Evolutionary conservation across 2,797 vertebrate species (phyloP), one percentile per base, ranked within the genome.

Genomic region (Pangasius sanitwongsei): DNA sequence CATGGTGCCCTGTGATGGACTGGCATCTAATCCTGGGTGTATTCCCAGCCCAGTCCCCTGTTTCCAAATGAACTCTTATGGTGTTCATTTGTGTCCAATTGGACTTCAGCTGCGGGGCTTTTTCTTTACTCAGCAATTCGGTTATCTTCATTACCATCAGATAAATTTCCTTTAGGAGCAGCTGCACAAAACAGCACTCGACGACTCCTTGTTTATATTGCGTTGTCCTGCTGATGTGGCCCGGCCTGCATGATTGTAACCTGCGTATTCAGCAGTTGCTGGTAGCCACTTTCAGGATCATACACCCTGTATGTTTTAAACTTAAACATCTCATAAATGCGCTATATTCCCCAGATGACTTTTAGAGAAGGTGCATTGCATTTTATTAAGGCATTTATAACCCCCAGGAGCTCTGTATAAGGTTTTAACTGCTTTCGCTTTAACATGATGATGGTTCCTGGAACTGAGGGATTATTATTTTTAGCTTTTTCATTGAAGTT

Each of bases 361-460:
- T 77, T 63, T 20, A 16, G 11, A 34, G 44, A 63, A 78, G 7
- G 41, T 69, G n/a, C 11, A 25, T 70, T 70, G 65, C 65, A 55
- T 85, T 84, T 69, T 84, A 50, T 69, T 84, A 67, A 84, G 63
- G 4, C 20, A 23, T 69, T 85, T 85, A 69, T 70, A 85, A 69
- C 44, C 65, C 37, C 50, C 31, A 34, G 50, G 83, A 70, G 67
- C 65, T 55, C 65, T 37, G 65, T 34, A 55, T 70, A 25, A 55
- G 9, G 13, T 44, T 83, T 83, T 44, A 48, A 16, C 25, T 61
- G 80, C 34, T n/a, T 83, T 61, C 41, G 18, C 20, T 63, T 83
- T n/a, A 65, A 48, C 15, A 48, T 12, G 5, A 41, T 41, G n/a
- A 5, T 80, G 80, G 8, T 65, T 83, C 59, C 81, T 65, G 59